These are phyloP conservation scores for Listrodromus nycthemerus DNA, from an alignment of 2,888 invertebrate species.

Conservation along the genomic window DNA sequence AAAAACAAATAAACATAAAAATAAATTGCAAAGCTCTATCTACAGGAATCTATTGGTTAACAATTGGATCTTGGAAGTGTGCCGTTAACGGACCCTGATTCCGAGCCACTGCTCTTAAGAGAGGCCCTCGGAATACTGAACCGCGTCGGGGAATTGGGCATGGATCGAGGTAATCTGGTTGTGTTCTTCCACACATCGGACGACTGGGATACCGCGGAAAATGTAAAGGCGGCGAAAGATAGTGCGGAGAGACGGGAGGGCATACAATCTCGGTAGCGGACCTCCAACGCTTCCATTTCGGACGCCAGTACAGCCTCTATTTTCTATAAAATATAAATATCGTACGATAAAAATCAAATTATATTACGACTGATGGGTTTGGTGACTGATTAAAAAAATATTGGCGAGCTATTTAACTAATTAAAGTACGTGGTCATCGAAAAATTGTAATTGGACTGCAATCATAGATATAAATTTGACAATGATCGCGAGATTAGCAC, in stretches of 20 bases:
- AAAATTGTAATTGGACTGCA: not conserved
- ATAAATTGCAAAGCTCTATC: slow-evolving; percentile 70
- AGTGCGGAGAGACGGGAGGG: slow-evolving; percentile 80
- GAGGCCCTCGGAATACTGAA: slow-evolving; percentile 82
- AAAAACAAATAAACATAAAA: slow-evolving; percentile 11
- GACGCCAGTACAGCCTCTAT: slow-evolving; percentile 85
- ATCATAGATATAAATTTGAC: not conserved
- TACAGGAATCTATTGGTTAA: slow-evolving; percentile 75
- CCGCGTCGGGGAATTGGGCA: slow-evolving; percentile 78
- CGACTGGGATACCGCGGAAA: slow-evolving; percentile 73
- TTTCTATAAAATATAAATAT: slow-evolving; percentile 85
- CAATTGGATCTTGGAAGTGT: slow-evolving; percentile 77
- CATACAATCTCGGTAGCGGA: slow-evolving; percentile 84
- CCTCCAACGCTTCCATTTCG: slow-evolving; percentile 83
- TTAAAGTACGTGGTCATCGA: not conserved
- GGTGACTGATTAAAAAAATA: not conserved
- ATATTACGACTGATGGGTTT: slow-evolving; percentile 3
- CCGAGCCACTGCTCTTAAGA: slow-evolving; percentile 77
- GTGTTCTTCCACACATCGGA: slow-evolving; percentile 80
- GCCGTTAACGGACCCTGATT: slow-evolving; percentile 77
- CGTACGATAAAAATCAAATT: slow-evolving; percentile 6
- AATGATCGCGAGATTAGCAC: not conserved
- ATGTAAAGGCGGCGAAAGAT: slow-evolving; percentile 79
- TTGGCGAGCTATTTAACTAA: not conserved
- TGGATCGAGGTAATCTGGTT: slow-evolving; percentile 80